Base-by-base conservation (phyloP, 2,797 vertebrate genomes). In the Melanotaenia maccullochi region DNA sequence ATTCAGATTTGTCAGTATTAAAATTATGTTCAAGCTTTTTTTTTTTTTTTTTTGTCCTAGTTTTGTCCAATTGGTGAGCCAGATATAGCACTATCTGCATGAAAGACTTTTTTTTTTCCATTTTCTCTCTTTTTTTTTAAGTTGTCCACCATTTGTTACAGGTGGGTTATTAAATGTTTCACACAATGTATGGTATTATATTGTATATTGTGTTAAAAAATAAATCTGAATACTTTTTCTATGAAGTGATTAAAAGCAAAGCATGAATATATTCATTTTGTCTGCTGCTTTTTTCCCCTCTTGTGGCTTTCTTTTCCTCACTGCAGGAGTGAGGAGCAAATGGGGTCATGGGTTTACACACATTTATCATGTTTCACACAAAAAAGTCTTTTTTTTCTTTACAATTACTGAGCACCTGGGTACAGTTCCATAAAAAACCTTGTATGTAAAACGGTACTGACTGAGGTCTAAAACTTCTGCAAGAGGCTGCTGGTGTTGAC, bases 181-280 rank as follows among this genome's bases (percentile, higher is more conserved):
- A 97, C 97, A 98, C 95, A 91, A 96, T 96, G 96, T 98, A 97
- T 97, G 96, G 97, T 97, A 96, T 94, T 96, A 94, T 97, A 97
- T 96, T 97, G 94, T 98, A 96, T 97, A 97, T 98, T 97, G 97
- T 99, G 97, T 95, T 96, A 92, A 82, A 92, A 95, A 92, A 95
- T 95, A 96, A 96, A 97, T 97, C 96, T 95, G 93, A 96, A 94
- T 96, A 95, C 96, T 95, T 98, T 99, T 98, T 98, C 95, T 97
- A 99, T 97, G 95, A 97, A 95, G 95, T 97, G 94, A 99, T 98
- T 99, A 99, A 99, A 99, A 92, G 91, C 83, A 95, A 95, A 96
- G 97, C 98, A 99, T 99, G 98, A 96, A 94, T 94, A 94, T 89
- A 89, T 76, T 85, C 47, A 13, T 52, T 61, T 47, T 2, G 82